These are phyloP conservation scores for Zele albiditarsus DNA, from an alignment of 2,888 invertebrate species.

Conservation along the genomic window DNA sequence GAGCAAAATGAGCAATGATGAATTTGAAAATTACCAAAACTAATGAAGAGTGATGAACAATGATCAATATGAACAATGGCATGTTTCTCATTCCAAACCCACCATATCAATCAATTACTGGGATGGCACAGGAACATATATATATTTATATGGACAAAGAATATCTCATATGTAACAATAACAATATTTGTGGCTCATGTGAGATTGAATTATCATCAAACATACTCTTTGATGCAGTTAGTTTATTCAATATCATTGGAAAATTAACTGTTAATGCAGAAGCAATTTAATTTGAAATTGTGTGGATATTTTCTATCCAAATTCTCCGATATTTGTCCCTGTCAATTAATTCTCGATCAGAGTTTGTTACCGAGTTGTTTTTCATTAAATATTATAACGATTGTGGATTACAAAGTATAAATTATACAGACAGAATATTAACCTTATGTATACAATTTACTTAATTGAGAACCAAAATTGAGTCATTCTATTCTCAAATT, in stretches of 20 bases:
- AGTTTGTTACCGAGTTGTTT: too few relatives aligned
- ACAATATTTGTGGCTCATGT: not conserved
- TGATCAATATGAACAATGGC: not conserved
- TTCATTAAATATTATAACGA: too few relatives aligned
- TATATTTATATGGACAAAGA: not conserved
- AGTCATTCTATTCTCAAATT: too few relatives aligned
- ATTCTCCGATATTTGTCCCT: too few relatives aligned
- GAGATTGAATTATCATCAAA: not conserved
- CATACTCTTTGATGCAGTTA: not conserved
- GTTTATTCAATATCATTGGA: not conserved
- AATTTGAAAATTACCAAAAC: not conserved
- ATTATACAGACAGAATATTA: too few relatives aligned
- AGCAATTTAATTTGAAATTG: not conserved
- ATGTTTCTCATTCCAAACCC: not conserved
- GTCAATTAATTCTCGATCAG: too few relatives aligned
- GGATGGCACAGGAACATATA: not conserved
- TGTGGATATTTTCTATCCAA: too few relatives aligned
- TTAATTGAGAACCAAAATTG: too few relatives aligned
- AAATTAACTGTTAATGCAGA: not conserved
- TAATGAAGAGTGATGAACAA: conserved; percentile 8
- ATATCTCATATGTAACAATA: not conserved
- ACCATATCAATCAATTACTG: not conserved
- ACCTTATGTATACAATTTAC: too few relatives aligned
- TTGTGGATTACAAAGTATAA: too few relatives aligned
- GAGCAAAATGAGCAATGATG: not conserved